Evolutionary conservation across 2,797 vertebrate genomes (phyloP).

Genomic region (Iguana delicatissima): DNA sequence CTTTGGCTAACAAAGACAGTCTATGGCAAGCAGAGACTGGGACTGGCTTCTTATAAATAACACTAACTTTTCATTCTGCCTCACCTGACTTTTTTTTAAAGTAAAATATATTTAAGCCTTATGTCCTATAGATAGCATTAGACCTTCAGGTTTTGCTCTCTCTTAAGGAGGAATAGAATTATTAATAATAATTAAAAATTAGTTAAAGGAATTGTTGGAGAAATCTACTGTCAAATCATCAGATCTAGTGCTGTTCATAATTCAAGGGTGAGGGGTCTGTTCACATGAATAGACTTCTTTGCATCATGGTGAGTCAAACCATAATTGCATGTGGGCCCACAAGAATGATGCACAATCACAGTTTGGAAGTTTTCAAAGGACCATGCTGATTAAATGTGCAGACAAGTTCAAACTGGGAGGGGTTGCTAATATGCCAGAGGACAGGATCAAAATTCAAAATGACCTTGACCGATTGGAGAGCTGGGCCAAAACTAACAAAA

Average conservation of each 20-base stretch:
- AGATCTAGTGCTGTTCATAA: too few species aligned
- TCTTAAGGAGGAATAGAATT: neutral
- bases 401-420: too few species aligned
- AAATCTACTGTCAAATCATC: neutral
- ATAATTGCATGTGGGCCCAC: neutral
- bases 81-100: neutral
- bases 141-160: neutral
- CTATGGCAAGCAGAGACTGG: slow-evolving; percentile 27
- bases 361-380: neutral
- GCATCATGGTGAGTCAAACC: neutral
- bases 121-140: accelerated
- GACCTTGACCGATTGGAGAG: too few species aligned
- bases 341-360: neutral
- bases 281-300: neutral
- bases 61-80: neutral
- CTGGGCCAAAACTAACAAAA: too few species aligned
- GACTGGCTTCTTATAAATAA: slow-evolving; percentile 34
- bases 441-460: too few species aligned
- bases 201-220: neutral
- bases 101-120: neutral
- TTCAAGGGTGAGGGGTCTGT: neutral
- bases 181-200: neutral
- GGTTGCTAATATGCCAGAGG: too few species aligned
- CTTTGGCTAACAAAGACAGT: slow-evolving; percentile 48
- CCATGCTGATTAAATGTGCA: too few species aligned